Evolutionary conservation across 2,888 invertebrate genomes (phyloP).

Genomic region (Seira musarum): DNA sequence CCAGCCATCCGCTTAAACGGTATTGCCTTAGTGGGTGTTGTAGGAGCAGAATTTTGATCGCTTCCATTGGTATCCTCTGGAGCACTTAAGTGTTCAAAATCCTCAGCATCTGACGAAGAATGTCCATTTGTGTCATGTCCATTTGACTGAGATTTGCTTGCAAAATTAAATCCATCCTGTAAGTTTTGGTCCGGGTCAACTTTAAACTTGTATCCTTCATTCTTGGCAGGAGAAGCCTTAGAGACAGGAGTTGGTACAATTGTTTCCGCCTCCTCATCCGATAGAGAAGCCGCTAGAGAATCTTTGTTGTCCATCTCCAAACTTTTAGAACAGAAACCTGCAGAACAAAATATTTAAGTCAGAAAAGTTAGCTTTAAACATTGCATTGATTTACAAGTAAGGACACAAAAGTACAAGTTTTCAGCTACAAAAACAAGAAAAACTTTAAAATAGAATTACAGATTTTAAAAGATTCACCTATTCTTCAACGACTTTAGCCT

Average conservation of each 20-base stretch:
- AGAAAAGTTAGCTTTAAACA: too few species aligned
- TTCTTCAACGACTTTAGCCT: too few species aligned
- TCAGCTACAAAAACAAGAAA: too few species aligned
- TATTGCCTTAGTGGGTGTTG: slow-evolving; percentile 15
- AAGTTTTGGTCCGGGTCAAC: neutral
- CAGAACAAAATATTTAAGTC: too few species aligned
- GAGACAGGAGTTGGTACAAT: neutral
- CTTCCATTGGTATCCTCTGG: too few species aligned
- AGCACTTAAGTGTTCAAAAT: slow-evolving; percentile 16
- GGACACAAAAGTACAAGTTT: too few species aligned
- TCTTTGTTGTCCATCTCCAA: slow-evolving; percentile 19
- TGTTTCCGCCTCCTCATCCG: slow-evolving; percentile 24
- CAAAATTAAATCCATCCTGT: slow-evolving; percentile 14
- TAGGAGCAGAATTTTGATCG: slow-evolving; percentile 18
- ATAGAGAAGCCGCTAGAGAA: neutral
- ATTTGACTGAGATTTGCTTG: neutral
- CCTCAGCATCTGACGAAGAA: slow-evolving; percentile 15
- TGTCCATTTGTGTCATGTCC: neutral
- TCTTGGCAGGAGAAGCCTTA: neutral
- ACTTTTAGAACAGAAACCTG: too few species aligned
- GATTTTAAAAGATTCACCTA: too few species aligned
- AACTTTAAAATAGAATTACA: too few species aligned
- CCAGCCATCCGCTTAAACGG: slow-evolving; percentile 35
- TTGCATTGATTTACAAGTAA: too few species aligned
- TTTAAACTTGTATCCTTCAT: slow-evolving; percentile 13